These are phyloP conservation scores for Lordiphosa fenestrarum DNA, from an alignment of 2,888 invertebrate genomes.

Conservation along the genomic window DNA sequence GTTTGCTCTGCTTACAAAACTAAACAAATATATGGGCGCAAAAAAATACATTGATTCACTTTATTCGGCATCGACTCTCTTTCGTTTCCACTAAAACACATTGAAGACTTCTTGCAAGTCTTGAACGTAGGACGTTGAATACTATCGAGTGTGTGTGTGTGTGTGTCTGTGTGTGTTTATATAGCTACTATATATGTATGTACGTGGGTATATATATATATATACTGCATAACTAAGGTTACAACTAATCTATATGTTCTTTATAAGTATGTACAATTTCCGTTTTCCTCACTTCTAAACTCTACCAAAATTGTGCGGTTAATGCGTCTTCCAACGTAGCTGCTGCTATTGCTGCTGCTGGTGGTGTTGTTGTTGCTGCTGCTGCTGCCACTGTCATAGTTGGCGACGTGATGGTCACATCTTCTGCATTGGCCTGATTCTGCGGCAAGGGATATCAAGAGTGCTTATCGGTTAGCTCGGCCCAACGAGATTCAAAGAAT, in stretches of 20 bases:
- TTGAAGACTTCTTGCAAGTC: slow-evolving; percentile 13
- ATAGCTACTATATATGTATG: slow-evolving; percentile 23
- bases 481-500: slow-evolving; percentile 95
- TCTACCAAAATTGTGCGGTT: slow-evolving; percentile 58
- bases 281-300: slow-evolving; percentile 18
- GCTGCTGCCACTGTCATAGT: slow-evolving; percentile 61
- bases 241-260: slow-evolving; percentile 4
- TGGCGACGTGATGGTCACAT: slow-evolving; percentile 29
- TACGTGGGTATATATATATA: slow-evolving; percentile 6
- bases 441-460: slow-evolving; percentile 77
- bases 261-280: slow-evolving; percentile 50
- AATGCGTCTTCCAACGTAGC: slow-evolving; percentile 1
- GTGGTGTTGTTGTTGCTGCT: slow-evolving; percentile 15
- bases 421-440: slow-evolving; percentile 8
- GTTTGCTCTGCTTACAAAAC: slow-evolving; percentile 25
- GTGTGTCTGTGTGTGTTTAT: slow-evolving; percentile 30
- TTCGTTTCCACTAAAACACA: slow-evolving; percentile 4
- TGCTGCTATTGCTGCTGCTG: slow-evolving; percentile 26
- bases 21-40: slow-evolving; percentile 16
- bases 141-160: slow-evolving; percentile 31
- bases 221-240: too few species aligned
- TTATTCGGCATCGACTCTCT: slow-evolving; percentile 23
- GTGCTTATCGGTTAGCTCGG: slow-evolving; percentile 83
- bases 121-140: slow-evolving; percentile 44
- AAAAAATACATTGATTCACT: slow-evolving; percentile 7